Base-by-base conservation (phyloP, 2,113 vertebrate genomes). In the Scalopus aquaticus region DNA sequence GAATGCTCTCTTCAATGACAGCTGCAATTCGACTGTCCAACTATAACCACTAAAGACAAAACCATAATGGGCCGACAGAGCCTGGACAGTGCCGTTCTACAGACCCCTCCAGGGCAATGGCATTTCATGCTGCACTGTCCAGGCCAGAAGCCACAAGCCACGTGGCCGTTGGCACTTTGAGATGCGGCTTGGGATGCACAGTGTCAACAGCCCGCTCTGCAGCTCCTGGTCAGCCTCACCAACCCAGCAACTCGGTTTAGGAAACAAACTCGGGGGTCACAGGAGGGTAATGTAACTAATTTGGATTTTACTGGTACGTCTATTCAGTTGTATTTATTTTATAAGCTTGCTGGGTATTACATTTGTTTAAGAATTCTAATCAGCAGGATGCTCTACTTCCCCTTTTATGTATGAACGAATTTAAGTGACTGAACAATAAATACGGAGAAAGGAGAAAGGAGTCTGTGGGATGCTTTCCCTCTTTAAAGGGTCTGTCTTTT, bases 121-220 rank as follows among this genome's bases (percentile, higher is more conserved):
- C 3, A 5, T 2, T 24, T 20, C 0, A 0, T 9, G 28, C 19
- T 11, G 17, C 5, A 2, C 17, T 13, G 15, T 24, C 30, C 5
- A 3, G 2, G 0, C 37, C 0, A 2, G 67, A 2, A 12, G 3
- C 30, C 12, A 8, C 0, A 26, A 24, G 58, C 28, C 44, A 13
- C 0, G 32, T 12, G 54, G 42, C 44, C 8, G 13, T 11, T 3
- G 0, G 35, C 30, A 54, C 26, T 3, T 0, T 3, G 46, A 51
- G 19, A 86, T 8, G 28, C 1, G 78, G 26, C 44, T 51, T 0
- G 20, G 39, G 30, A 26, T 35, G 22, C 1, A 3, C 0, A n/a
- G 49, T n/a, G n/a, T n/a, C n/a, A n/a, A n/a, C n/a, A n/a, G n/a
- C n/a, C 78, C 16, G 35, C 19, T 51, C 42, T 16, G 32, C n/a